Base-by-base conservation (phyloP, 2,888 invertebrate species). In the Chrysolina americana region DNA sequence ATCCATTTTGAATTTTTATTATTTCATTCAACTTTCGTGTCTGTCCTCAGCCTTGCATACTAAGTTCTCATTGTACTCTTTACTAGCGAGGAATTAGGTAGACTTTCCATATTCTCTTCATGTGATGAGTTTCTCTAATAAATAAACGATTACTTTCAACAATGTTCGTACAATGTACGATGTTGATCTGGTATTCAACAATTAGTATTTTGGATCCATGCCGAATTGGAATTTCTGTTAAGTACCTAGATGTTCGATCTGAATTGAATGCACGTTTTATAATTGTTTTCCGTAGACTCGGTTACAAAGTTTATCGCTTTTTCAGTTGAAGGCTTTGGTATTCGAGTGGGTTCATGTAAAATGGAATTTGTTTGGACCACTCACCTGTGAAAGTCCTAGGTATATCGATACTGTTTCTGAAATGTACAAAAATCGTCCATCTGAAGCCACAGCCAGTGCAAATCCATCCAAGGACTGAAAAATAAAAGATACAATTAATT, bases 381-480 rank as follows among this genome's bases (percentile, higher is more conserved):
- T 79, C 62, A 97, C 98, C 94, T 99, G 99, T 89, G 98, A 99
- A 89, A 99, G 94, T 85, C 99, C 99, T 89, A 99, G 93, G 92
- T 99, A 99, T 89, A 99, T 98, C 88, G 99, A 99, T 86, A 99
- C 99, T 85, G 99, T 99, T 92, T 99, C 99, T 84, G 98, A 99
- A 91, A 99, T 98, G 92, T 99, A 99, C 88, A 99, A 93, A 91
- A 99, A 98, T 88, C 98, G 93, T 80, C 98, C 98, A 89, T 98
- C 98, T 81, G 96, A 95, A 70, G 97, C 97, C 81, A 99, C 93
- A 48, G 98, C 96, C 88, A 99, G 92, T 82, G 98, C 97, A 89
- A 99, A 99, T 68, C 99, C 99, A 89, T 99, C 99, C 88, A 99
- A 90, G 78, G 98, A 96, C 98, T 97, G 92, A 81, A 91, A 90